Conservation (phyloP, 2,113 vertebrate genomes). For the Nothobranchius furzeri region DNA sequence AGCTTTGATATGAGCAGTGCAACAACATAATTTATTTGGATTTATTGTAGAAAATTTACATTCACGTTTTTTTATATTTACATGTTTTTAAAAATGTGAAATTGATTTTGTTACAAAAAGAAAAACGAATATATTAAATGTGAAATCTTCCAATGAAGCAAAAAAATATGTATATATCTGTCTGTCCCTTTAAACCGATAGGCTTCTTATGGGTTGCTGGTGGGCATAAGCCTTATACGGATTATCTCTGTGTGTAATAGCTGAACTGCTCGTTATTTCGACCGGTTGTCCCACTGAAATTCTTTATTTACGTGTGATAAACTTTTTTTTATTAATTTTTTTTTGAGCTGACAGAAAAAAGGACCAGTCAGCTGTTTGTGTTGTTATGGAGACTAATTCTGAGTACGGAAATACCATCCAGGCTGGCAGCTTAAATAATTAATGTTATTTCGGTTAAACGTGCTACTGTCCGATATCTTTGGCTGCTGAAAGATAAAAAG, state of each 20-base stretch:
- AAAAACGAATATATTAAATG: too few species aligned
- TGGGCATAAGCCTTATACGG: slow-evolving; percentile 48
- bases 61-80: too few species aligned
- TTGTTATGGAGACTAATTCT: slow-evolving; percentile 58
- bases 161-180: too few species aligned
- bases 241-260: slow-evolving; percentile 43
- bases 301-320: neutral
- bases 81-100: too few species aligned
- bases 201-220: slow-evolving; percentile 42
- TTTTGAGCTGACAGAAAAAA: neutral
- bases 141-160: too few species aligned
- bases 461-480: neutral
- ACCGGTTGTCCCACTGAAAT: slow-evolving; percentile 3
- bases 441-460: slow-evolving; percentile 17
- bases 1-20: too few species aligned
- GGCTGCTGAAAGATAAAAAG: neutral
- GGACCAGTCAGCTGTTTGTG: neutral
- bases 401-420: slow-evolving; percentile 61
- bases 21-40: too few species aligned
- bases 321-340: neutral
- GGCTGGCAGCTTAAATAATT: slow-evolving; percentile 33
- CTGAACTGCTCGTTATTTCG: slow-evolving; percentile 16
- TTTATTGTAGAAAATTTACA: too few species aligned
- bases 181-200: neutral
- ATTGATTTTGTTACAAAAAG: too few species aligned